Evolutionary conservation across 2,888 invertebrate genomes (phyloP), one percentile per base, ranked within the genome.

Genomic region (Aplocera efformata): DNA sequence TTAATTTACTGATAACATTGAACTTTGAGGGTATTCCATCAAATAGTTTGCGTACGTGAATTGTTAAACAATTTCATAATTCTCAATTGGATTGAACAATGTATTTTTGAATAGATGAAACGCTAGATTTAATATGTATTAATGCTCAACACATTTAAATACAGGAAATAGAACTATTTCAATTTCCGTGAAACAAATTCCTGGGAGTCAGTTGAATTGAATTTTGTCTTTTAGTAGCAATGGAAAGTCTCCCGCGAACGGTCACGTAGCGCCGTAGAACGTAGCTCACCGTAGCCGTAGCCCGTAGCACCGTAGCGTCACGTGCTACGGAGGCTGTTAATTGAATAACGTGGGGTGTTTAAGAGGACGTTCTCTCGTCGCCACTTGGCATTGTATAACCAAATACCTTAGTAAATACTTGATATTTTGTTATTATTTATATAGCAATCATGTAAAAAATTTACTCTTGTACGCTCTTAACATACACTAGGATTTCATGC

Each of bases 301-400:
- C 13, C 39, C 47, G 51, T 48, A 52, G 43, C 25, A 23, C 23
- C 49, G 63, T 63, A 63, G 57, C 50, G 39, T 50, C 71, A 67
- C 67, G 64, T 64, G 67, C 69, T 69, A 68, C 70, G 71, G 46
- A 75, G 73, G 76, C 61, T 70, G 68, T 67, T 73, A 71, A 75
- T 77, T 72, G 65, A 66, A 70, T 70, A 63, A 56, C 57, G 57
- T 65, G 59, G 58, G 22, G 45, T 65, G 67, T 56, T 60, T 64
- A 67, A 71, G 73, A 70, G 71, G 68, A 60, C 58, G 63, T 50
- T 52, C 33, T 32, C 37, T 42, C 35, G 40, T 38, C 34, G 34
- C 7, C 17, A 34, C 28, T 28, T 22, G 17, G 20, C 5, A n/a
- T 13, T 28, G 7, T 21, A 8, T 8, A 13, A n/a, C n/a, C n/a